Base-by-base conservation (phyloP, 2,888 invertebrate species). In the Sipha maydis region DNA sequence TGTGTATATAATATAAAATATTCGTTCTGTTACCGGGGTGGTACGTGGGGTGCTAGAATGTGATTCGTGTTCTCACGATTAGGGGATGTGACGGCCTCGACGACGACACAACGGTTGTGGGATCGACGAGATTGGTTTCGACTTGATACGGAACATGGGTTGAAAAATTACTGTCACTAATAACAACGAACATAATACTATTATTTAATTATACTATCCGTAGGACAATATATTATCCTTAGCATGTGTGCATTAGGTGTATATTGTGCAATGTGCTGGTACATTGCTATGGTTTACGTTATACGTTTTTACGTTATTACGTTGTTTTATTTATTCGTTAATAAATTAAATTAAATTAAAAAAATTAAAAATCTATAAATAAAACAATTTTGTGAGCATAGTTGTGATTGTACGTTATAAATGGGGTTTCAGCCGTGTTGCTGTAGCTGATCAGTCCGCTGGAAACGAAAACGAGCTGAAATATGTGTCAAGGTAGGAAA, bases 401-500 rank as follows among this genome's bases (percentile, higher is more conserved):
- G 88, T 88, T 88, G 88, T 88, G 88, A 80, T 82, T 88, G 80
- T 88, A 88, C 88, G 88, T 88, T 88, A 31, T 88, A 88, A 88
- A 82, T 88, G 88, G 88, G 88, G 88, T 88, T 88, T 88, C 88
- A 88, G 88, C 88, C 88, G 88, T 88, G 88, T 82, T 82, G 88
- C 88, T 88, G 88, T 88, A 88, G 88, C 88, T 88, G 88, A 88
- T 88, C 88, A 88, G 88, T 61, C 88, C 73, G 80, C 88, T 34
- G 88, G 88, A 80, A 88, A 88, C 73, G 88, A 88, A 88, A 88
- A 88, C 88, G 88, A 88, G 88, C 88, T 88, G 88, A 88, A 88
- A 88, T 88, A 88, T 88, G 88, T 88, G 88, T 88, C 88, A 88
- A 88, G 88, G 88, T 88, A 88, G 88, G 88, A 88, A 82, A 73